Evolutionary conservation across 2,888 invertebrate species (phyloP), one percentile per base, ranked within the genome.

Genomic region (Nymphalis c-album): DNA sequence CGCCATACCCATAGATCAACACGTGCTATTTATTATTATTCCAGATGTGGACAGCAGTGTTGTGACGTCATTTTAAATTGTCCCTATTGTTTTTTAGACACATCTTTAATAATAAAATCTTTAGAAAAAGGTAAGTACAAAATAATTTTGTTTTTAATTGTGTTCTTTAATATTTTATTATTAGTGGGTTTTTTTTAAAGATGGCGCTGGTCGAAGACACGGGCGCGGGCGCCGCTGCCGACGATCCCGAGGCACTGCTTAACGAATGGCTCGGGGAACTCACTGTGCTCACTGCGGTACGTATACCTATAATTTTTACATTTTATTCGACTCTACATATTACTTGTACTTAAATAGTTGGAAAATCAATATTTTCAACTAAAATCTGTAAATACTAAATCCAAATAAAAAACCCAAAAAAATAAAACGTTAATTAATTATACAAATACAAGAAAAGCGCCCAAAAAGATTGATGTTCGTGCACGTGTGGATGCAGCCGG

Each of bases 201-300:
- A 94, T 94, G 93, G 93, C 92, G 87, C 81, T 92, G 76, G 92
- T 91, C 68, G 91, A 91, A 76, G 89, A 90, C 67, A 84, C 91
- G 46, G 94, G 93, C 75, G 93, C 93, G 77, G 94, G 94, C 84
- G 94, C 94, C 80, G 94, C 94, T 84, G 92, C 94, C 74, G 95
- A 95, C 74, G 95, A 96, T 89, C 96, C 96, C 22, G 95, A 95
- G 82, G 95, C 95, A 76, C 93, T 96, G 75, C 93, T 96, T 76
- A 95, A 96, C 90, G 95, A 95, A 81, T 96, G 96, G 96, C 93
- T 96, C 16, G 96, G 95, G 71, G 96, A 96, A 85, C 93, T 96
- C 76, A 95, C 95, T 79, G 95, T 93, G 73, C 93, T 96, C 66
- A 95, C 95, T 60, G 95, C 95, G 93, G 96, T 96, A 84, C 94